A percentile compares a stretch with the other conserved stretches of the same genome.
Evolutionary conservation across 2,113 vertebrate genomes (phyloP).

Genomic region (Scomber scombrus): DNA sequence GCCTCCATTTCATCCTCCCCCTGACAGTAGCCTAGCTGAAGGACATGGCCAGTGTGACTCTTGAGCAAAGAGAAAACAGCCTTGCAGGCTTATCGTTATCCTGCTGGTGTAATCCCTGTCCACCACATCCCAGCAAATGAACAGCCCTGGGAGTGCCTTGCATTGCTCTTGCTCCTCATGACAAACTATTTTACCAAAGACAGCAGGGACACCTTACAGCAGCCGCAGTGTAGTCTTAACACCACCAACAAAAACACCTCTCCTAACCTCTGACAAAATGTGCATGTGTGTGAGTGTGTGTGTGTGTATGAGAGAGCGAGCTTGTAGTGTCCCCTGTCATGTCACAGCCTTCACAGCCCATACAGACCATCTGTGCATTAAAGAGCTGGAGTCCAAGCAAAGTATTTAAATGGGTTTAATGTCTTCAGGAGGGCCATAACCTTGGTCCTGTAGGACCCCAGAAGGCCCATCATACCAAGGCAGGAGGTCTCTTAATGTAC

Average conservation of each 20-base stretch:
- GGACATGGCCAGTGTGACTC: slow-evolving; percentile 67
- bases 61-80: slow-evolving; percentile 62
- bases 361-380: slow-evolving; percentile 79
- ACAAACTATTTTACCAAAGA: slow-evolving; percentile 66
- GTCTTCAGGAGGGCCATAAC: slow-evolving; percentile 75
- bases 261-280: slow-evolving; percentile 33
- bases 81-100: slow-evolving; percentile 72
- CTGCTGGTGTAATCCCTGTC: slow-evolving; percentile 76
- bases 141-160: slow-evolving; percentile 46
- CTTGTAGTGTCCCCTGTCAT: slow-evolving; percentile 64
- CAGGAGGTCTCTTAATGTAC: slow-evolving; percentile 78
- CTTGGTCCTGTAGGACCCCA: slow-evolving; percentile 69
- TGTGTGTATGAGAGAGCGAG: slow-evolving; percentile 2
- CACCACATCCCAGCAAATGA: slow-evolving; percentile 51
- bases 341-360: slow-evolving; percentile 60
- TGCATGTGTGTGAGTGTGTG: slow-evolving; percentile 15
- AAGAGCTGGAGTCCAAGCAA: slow-evolving; percentile 67
- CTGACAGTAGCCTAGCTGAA: slow-evolving; percentile 57
- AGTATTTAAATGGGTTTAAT: slow-evolving; percentile 74
- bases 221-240: slow-evolving; percentile 44
- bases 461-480: slow-evolving; percentile 71
- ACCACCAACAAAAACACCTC: not conserved
- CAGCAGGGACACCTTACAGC: slow-evolving; percentile 53
- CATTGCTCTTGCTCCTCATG: slow-evolving; percentile 32
- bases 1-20: slow-evolving; percentile 32